Conservation (phyloP, 2,113 vertebrate genomes). For the Macheiramphus alcinus region DNA sequence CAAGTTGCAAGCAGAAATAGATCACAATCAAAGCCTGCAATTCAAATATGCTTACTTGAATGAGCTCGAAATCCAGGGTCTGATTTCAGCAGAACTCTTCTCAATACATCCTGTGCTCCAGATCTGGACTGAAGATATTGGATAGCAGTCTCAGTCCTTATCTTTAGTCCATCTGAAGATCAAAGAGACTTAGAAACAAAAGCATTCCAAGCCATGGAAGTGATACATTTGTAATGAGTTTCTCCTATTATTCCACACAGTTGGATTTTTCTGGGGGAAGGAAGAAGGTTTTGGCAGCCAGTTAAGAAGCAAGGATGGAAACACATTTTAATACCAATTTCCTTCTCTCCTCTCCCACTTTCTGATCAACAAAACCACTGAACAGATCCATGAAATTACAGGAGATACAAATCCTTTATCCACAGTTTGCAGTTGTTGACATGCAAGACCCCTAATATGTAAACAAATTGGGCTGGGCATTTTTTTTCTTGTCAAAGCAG, state of each 20-base stretch:
- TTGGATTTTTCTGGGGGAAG: not conserved
- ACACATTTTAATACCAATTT: slow-evolving; percentile 9
- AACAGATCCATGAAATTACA: slow-evolving; percentile 63
- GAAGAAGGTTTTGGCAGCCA: not conserved
- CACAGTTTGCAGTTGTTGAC: slow-evolving; percentile 68
- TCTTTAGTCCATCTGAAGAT: slow-evolving; percentile 14
- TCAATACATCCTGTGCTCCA: not conserved
- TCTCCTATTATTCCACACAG: not conserved
- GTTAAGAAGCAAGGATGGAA: not conserved
- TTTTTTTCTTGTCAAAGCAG: not conserved
- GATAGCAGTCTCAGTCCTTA: not conserved
- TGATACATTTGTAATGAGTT: slow-evolving; percentile 13
- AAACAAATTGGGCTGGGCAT: slow-evolving; percentile 42
- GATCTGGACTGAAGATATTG: not conserved
- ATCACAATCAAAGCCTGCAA: slow-evolving; percentile 21
- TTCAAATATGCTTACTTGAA: not conserved
- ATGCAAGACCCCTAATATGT: slow-evolving; percentile 32
- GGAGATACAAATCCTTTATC: slow-evolving; percentile 69
- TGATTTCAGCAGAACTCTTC: not conserved
- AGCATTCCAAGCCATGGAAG: not conserved
- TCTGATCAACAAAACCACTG: slow-evolving; percentile 8
- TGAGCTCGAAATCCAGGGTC: not conserved
- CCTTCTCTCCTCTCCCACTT: not conserved
- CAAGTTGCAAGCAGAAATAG: slow-evolving; percentile 10
- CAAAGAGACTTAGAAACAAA: slow-evolving; percentile 38